Conservation (phyloP, 2,797 vertebrate genomes). For the Gallirallus australis region DNA sequence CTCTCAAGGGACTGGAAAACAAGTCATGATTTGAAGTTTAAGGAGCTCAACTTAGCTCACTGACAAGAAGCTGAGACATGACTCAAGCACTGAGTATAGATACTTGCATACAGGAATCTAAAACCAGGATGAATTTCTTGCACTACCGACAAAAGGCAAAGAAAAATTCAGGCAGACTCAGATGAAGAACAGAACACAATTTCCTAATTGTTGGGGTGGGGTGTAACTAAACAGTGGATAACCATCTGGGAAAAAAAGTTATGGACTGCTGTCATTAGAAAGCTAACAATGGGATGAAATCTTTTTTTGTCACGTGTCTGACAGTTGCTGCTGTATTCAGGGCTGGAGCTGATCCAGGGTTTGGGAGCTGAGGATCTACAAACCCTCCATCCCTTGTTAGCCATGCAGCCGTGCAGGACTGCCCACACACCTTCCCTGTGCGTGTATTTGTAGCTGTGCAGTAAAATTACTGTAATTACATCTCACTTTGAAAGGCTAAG, state of each 20-base stretch:
- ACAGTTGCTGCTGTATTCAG: not conserved
- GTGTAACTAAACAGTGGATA: not conserved
- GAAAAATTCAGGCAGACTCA: not conserved
- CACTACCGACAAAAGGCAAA: not conserved
- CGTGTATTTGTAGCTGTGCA: not conserved
- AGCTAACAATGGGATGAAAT: not conserved
- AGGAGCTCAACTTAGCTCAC: not conserved
- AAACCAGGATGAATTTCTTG: not conserved
- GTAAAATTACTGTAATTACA: constrained; percentile 44
- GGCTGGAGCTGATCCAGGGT: not conserved
- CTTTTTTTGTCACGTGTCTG: not conserved
- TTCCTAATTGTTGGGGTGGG: not conserved
- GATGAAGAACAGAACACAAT: not conserved
- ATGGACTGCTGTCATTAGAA: not conserved
- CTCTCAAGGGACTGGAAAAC: not conserved
- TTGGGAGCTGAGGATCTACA: not conserved
- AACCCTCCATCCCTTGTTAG: not conserved
- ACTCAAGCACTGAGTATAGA: not conserved
- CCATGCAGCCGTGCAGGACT: not conserved
- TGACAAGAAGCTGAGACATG: not conserved
- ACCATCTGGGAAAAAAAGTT: not conserved
- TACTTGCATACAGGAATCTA: not conserved
- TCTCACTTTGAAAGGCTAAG: constrained; percentile 16
- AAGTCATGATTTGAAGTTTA: not conserved
- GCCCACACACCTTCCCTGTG: not conserved